Base-by-base conservation (phyloP, 2,113 vertebrate species). In the Cyprinus carpio region DNA sequence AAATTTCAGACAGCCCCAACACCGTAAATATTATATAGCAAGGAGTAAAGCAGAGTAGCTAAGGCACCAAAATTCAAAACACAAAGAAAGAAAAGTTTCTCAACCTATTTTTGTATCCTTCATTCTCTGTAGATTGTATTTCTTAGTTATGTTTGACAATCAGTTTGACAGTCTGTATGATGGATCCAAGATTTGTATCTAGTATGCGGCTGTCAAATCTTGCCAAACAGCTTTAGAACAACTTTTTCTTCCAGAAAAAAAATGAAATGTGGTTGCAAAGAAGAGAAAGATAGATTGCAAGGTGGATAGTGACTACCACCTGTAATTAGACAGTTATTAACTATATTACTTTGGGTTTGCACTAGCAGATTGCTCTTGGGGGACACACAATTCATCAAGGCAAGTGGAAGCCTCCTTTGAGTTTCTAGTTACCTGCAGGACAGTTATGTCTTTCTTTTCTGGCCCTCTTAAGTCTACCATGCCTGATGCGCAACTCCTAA, bases 1-100 rank as follows among this genome's bases (percentile, higher is more conserved):
- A 79, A 87, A 85, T 40, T 85, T 56, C 77, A 86, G 71, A 25
- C 80, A 71, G 71, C 76, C 16, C 69, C 25, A 58, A 46, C 31
- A 54, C 43, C 25, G 20, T 23, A 40, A 27, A 15, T 79, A 76
- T 76, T 49, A 15, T n/a, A 67, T 16, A 37, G 54, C 71, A 13
- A 7, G 67, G 75, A 79, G 34, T 62, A 37, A n/a, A 11, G 8
- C 16, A 34, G 60, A 27, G 10, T 20, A 6, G 27, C 37, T 27
- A 46, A 56, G 40, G 74, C 16, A 4, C 56, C 49, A 72, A 13
- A 16, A 9, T 27, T 16, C 43, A 75, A 29, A 77, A 10, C 34
- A 49, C 12, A 83, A 15, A 43, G 37, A 62, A 31, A 64, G 8
- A 69, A 40, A 49, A 40, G 27, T 27, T 81, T 65, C 40, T 23